A percentile compares a stretch with the other conserved stretches of the same genome.
phyloP scores from a whole-genome alignment of 2,113 vertebrate species.

The Cathartes aura region DNA sequence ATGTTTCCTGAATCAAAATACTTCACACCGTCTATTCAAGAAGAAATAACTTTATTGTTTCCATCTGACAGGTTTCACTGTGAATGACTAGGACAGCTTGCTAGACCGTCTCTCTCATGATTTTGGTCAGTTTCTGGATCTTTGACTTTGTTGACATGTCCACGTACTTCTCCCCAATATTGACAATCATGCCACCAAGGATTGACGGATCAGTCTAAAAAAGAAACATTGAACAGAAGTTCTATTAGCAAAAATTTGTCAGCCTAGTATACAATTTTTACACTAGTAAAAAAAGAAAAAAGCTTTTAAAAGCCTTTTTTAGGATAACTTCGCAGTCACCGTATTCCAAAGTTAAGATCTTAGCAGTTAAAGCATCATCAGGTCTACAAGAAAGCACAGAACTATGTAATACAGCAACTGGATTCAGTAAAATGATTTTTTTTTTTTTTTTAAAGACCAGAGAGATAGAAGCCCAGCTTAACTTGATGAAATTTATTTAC shows the following conservation, averaged over 20 bases:
- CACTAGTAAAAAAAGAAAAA: background rate
- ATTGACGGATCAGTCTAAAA: conserved; percentile 86
- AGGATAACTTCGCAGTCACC: background rate
- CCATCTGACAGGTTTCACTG: background rate
- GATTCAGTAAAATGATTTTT: background rate
- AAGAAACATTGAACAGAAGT: background rate
- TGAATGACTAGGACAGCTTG: background rate
- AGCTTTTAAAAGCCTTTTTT: background rate
- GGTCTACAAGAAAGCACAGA: background rate
- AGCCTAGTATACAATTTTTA: background rate
- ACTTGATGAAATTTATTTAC: background rate
- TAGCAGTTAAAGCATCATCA: background rate
- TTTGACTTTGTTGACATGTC: conserved; percentile 96
- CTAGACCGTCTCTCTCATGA: conserved; percentile 82
- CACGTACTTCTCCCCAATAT: conserved; percentile 92
- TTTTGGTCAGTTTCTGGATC: conserved; percentile 91
- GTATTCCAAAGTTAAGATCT: background rate
- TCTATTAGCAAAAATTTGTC: background rate
- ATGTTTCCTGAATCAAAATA: background rate
- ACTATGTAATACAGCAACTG: background rate
- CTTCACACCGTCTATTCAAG: fast-evolving
- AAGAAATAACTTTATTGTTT: conserved; percentile 71
- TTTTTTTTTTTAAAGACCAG: background rate
- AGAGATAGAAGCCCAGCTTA: background rate
- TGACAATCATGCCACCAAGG: conserved; percentile 96